Evolutionary conservation across 2,113 vertebrate genomes (phyloP), one percentile per base, ranked within the genome.

Genomic region (Psephotus haematonotus): DNA sequence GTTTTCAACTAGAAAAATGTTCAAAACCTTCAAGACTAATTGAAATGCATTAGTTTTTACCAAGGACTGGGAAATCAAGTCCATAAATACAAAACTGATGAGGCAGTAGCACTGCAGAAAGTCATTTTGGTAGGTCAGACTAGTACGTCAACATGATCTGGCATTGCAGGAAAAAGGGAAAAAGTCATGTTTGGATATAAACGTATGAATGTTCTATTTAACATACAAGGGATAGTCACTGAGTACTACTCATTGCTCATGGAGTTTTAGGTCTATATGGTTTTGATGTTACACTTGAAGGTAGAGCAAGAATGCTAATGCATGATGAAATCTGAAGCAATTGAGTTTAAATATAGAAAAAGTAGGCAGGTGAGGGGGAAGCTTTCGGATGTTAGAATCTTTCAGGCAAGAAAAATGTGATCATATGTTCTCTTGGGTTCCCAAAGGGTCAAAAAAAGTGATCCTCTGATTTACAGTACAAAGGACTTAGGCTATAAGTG

Each of bases 191-290:
- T 86, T 23, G 7, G 43, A 5, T 84, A 25, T 33, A 35, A 70
- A 57, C 8, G 6, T 3, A 20, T 22, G 17, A 81, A 20, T 37
- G 29, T 57, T 64, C 13, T 72, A 0, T 49, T 82, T 67, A 75
- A 67, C 17, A 1, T 49, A 12, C 7, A n/a, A n/a, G 27, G 13
- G 14, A 2, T 35, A 23, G 35, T 60, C 7, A 6, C 1, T 68
- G 13, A 33, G 17, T 64, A 8, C 18, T 55, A 2, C 7, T 63
- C 17, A 5, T 23, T 1, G 0, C 69, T 86, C 10, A 10, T 17
- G 33, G 25, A 39, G 57, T 39, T 79, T 76, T 72, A 25, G 16
- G 19, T 74, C 37, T 94, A 1, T 64, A 79, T 82, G 70, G 3
- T 43, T 82, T 85, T 60, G 25, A 17, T 85, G 27, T 20, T 55